Conservation (phyloP, 2,888 invertebrate genomes). For the Hydraecia micacea region DNA sequence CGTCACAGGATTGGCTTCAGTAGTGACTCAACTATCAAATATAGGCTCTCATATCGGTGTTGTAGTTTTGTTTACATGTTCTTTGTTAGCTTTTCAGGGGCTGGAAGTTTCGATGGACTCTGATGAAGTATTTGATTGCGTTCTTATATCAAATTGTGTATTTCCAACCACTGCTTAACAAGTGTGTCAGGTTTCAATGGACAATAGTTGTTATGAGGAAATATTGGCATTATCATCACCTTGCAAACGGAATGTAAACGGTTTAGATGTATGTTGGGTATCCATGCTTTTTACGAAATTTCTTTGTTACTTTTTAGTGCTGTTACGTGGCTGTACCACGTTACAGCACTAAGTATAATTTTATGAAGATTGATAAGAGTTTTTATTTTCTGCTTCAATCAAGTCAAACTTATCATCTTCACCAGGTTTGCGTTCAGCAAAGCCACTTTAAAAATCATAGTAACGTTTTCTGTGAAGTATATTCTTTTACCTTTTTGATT, state of each 20-base stretch:
- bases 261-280: not conserved
- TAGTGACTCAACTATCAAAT: constrained; percentile 42
- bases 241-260: too few species aligned
- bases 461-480: not conserved
- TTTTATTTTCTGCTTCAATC: not conserved
- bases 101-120: constrained; percentile 2
- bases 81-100: not conserved
- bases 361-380: not conserved
- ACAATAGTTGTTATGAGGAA: not conserved
- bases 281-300: too few species aligned
- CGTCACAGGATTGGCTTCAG: constrained; percentile 53
- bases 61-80: constrained; percentile 17
- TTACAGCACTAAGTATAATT: not conserved
- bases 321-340: not conserved
- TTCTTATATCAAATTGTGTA: not conserved
- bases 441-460: not conserved
- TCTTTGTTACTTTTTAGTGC: not conserved
- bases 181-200: not conserved
- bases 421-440: not conserved
- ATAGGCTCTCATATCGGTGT: constrained; percentile 18
- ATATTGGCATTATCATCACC: not conserved
- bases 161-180: too few species aligned
- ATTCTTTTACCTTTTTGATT: not conserved
- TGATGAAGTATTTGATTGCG: not conserved
- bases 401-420: not conserved